Base-by-base conservation (phyloP, 2,113 vertebrate species). In the Eidolon helvum region DNA sequence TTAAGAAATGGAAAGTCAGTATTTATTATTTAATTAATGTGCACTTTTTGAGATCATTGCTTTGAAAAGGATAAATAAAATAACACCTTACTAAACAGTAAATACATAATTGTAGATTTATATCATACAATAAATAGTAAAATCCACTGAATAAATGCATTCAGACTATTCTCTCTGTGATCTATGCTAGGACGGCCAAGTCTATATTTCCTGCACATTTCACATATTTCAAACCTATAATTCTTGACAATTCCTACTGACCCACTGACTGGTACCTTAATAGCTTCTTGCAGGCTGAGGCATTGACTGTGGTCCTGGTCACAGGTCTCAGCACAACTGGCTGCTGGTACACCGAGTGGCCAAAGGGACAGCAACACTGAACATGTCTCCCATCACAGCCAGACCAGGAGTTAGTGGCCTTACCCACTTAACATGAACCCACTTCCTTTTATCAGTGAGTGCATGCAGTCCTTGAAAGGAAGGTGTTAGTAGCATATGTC, bases 1-100 rank as follows among this genome's bases (percentile, higher is more conserved):
- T 71, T 96, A 88, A 88, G 68, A 72, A 59, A 43, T 63, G 30
- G 33, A 92, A 74, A 79, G 50, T 50, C 15, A 24, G 0, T 55
- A 40, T 59, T 91, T 66, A 88, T 28, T 61, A 65, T 72, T 74
- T 91, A 14, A 66, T 16, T 45, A 75, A 43, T 4, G 0, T 15
- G 8, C 10, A 38, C 21, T 50, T 94, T 80, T 75, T 53, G 33
- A 66, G 50, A 43, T 88, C 8, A 26, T 16, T 87, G 45, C 1
- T 53, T 90, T 83, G 57, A 50, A 92, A 95, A 43, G 19, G 10
- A 72, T 22, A 87, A 87, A 89, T 38, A 86, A 95, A 86, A 50
- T n/a, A 72, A 77, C 92, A 5, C 6, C 18, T 35, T 53, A 63
- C 33, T 65, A 59, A 95, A 66, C 30, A 80, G 33, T 77, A 66